These are phyloP conservation scores for Ametastegia equiseti DNA, from an alignment of 2,888 invertebrate genomes.

Conservation along the genomic window DNA sequence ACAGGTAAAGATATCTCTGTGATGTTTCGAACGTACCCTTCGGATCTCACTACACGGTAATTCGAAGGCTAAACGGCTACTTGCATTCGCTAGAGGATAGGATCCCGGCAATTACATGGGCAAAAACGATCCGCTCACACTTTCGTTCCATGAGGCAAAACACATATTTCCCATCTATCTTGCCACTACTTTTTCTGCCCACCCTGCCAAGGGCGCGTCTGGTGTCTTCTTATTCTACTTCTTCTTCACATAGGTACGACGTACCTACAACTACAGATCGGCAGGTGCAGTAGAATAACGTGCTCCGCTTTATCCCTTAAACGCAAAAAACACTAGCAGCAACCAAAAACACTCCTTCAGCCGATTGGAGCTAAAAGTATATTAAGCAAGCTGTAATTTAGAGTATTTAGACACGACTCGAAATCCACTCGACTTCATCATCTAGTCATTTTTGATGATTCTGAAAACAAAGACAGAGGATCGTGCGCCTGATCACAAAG, in stretches of 20 bases:
- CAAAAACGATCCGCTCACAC: slow-evolving; percentile 21
- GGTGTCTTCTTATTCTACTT: neutral
- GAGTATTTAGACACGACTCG: neutral
- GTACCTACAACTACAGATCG: neutral
- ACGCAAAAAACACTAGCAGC: neutral
- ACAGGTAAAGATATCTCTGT: neutral
- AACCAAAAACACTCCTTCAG: neutral
- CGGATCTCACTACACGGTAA: neutral
- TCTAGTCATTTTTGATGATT: too few species aligned
- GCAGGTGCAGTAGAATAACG: neutral
- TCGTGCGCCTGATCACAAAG: too few species aligned
- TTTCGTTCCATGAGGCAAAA: slow-evolving; percentile 1
- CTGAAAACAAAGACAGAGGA: too few species aligned
- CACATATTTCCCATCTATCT: neutral
- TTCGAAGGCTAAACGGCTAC: slow-evolving; percentile 17
- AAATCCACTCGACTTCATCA: too few species aligned
- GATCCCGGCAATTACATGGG: neutral
- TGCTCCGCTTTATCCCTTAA: neutral
- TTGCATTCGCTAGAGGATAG: slow-evolving; percentile 6
- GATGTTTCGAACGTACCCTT: neutral
- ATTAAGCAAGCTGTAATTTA: neutral
- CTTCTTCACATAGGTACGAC: neutral
- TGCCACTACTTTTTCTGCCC: neutral
- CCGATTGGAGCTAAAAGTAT: neutral
- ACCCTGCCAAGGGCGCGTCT: slow-evolving; percentile 1